phyloP scores from a whole-genome alignment of 1,140 invertebrate species.

The Heliothis subflexa region DNA sequence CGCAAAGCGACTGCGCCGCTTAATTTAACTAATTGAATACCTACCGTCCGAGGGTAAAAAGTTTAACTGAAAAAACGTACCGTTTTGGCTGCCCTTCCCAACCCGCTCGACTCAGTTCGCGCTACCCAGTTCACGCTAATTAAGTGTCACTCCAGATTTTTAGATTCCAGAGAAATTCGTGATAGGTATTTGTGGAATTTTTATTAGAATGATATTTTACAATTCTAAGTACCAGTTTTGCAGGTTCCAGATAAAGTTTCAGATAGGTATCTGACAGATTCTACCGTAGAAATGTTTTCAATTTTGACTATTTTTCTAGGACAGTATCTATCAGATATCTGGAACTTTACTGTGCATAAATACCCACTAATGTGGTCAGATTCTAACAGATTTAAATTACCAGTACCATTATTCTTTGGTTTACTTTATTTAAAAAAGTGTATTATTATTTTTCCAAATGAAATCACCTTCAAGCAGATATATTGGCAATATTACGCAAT shows the following conservation, averaged over 20 bases:
- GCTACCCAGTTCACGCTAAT: constrained; percentile 37
- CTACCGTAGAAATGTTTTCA: too few relatives aligned
- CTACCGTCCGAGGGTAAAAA: constrained; percentile 43
- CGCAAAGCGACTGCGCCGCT: constrained; percentile 37
- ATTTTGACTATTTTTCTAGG: too few relatives aligned
- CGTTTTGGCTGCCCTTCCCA: constrained; percentile 33
- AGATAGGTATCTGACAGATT: too few relatives aligned
- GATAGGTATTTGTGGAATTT: constrained; percentile 1
- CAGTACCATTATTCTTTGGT: too few relatives aligned
- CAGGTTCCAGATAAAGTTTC: too few relatives aligned
- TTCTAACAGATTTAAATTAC: too few relatives aligned
- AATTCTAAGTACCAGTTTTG: background rate
- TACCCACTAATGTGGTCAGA: too few relatives aligned
- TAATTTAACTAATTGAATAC: constrained; percentile 53
- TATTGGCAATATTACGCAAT: too few relatives aligned
- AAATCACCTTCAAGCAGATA: too few relatives aligned
- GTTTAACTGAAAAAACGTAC: constrained; percentile 44
- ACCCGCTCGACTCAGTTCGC: background rate
- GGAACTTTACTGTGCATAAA: background rate
- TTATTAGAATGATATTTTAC: constrained; percentile 4
- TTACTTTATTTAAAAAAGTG: too few relatives aligned
- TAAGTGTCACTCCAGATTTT: constrained; percentile 45
- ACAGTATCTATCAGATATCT: too few relatives aligned
- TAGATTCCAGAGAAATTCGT: constrained; percentile 4
- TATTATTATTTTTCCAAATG: too few relatives aligned